Base-by-base conservation (phyloP, 2,888 invertebrate genomes). In the Sepiola atlantica region DNA sequence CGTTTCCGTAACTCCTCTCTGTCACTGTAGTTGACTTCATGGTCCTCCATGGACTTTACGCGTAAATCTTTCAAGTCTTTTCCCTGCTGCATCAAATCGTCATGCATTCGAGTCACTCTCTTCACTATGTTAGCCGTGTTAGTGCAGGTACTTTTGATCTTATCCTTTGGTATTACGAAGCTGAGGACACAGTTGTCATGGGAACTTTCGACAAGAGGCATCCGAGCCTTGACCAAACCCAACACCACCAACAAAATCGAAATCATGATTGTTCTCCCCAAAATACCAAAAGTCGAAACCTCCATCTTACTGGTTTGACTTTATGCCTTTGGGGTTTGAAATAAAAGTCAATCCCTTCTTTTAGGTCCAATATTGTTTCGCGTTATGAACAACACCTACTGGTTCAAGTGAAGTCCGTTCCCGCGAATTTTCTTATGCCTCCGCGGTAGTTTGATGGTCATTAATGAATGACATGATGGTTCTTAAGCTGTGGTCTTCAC, bases 121-220 rank as follows among this genome's bases (percentile, higher is more conserved):
- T 61, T 93, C 0, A 57, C 35, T 1, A 93, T 18, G 32, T 55
- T 93, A n/a, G 32, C 93, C 16, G 55, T 55, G 21, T 55, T 55
- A 32, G 32, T 95, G 94, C 96, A 96, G 20, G 95, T 95, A 54
- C 95, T 95, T 95, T 96, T 96, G 35, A 96, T 95, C 92, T 96
- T 96, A 35, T 96, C 96, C 54, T 95, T 95, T 2, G 96, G 96
- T 94, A 96, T 95, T 18, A 96, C 95, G 55, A 96, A 95, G 94
- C 96, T 96, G 16, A 96, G 94, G 6, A 96, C 95, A 94, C 96
- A 96, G 92, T 95, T 96, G 3, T 96, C 96, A n/a, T 77, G n/a
- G n/a, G 77, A n/a, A 16, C 32, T 77, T n/a, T 77, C 77, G 3
- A n/a, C 77, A 77, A 77, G 14, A 77, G 77, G 77, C n/a, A 77